Percentiles rank a stretch among this genome's conserved stretches.
Conservation (phyloP, 2,113 vertebrate species). For the Neotoma lepida region DNA sequence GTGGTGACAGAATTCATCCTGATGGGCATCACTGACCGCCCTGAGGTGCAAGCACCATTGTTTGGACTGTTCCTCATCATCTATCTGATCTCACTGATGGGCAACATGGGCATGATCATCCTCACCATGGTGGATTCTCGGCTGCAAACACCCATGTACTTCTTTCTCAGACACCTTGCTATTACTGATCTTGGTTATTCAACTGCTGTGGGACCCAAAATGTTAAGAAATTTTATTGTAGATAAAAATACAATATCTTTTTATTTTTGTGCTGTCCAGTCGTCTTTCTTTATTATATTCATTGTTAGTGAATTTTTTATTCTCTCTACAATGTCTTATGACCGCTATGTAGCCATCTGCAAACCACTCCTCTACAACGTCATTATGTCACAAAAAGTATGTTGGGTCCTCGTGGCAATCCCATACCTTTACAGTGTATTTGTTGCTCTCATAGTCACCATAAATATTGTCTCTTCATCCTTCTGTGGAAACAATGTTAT, state of each 20-base stretch:
- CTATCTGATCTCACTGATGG: not conserved
- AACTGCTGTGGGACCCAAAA: not conserved
- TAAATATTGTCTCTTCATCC: constrained; percentile 29
- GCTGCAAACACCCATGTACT: constrained; percentile 11
- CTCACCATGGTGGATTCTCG: not conserved
- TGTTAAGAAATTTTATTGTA: not conserved
- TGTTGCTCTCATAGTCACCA: constrained; percentile 37
- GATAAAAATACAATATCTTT: constrained; percentile 35
- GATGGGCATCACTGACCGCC: constrained; percentile 45
- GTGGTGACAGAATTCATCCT: constrained; percentile 63
- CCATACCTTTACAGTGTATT: constrained; percentile 52
- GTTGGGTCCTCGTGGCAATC: not conserved
- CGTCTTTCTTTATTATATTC: constrained; percentile 51
- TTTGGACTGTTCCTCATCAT: constrained; percentile 22
- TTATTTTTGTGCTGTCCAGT: constrained; percentile 52
- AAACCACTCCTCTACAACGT: constrained; percentile 58
- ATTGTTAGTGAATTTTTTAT: constrained; percentile 68
- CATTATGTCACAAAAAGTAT: constrained; percentile 56
- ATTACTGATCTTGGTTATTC: not conserved
- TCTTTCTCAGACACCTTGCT: constrained; percentile 4
- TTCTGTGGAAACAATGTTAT: constrained; percentile 71
- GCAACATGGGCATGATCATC: constrained; percentile 42
- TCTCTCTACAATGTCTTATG: constrained; percentile 54
- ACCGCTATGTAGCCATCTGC: constrained; percentile 68
- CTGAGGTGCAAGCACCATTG: constrained; percentile 42